Conservation (phyloP, 2,113 vertebrate genomes). For the Neogobius melanostomus region DNA sequence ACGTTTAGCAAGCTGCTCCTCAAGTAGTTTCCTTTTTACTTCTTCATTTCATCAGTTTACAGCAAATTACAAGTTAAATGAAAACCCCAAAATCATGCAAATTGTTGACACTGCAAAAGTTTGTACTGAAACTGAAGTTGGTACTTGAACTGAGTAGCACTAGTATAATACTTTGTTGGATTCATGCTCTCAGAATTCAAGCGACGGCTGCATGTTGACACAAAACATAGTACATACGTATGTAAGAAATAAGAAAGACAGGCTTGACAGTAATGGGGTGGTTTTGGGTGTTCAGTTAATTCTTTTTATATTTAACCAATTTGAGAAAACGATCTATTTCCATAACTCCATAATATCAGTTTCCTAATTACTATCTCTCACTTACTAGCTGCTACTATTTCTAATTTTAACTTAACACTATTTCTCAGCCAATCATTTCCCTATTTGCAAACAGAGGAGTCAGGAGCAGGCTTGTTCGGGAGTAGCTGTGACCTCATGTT, state of each 20-base stretch:
- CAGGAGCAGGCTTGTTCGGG: slow-evolving; percentile 3
- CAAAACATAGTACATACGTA: neutral
- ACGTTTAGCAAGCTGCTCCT: slow-evolving; percentile 28
- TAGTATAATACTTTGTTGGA: neutral
- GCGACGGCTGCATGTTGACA: too few relatives aligned
- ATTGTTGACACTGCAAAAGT: neutral
- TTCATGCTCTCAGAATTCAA: neutral
- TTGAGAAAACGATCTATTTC: too few relatives aligned
- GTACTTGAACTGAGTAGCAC: too few relatives aligned
- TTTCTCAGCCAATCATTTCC: too few relatives aligned
- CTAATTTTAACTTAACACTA: too few relatives aligned
- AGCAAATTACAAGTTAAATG: neutral
- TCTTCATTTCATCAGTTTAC: slow-evolving; percentile 25
- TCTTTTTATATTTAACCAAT: too few relatives aligned
- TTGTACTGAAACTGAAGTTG: neutral
- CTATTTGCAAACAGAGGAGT: too few relatives aligned
- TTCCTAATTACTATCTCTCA: too few relatives aligned
- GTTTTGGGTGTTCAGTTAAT: too few relatives aligned
- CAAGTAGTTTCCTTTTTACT: slow-evolving; percentile 25
- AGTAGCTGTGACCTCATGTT: neutral
- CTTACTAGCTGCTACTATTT: neutral
- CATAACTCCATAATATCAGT: too few relatives aligned
- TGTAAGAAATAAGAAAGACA: neutral
- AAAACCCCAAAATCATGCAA: neutral
- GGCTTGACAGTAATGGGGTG: too few relatives aligned